Conservation (phyloP, 2,888 invertebrate species). For the Physocephala rufipes region DNA sequence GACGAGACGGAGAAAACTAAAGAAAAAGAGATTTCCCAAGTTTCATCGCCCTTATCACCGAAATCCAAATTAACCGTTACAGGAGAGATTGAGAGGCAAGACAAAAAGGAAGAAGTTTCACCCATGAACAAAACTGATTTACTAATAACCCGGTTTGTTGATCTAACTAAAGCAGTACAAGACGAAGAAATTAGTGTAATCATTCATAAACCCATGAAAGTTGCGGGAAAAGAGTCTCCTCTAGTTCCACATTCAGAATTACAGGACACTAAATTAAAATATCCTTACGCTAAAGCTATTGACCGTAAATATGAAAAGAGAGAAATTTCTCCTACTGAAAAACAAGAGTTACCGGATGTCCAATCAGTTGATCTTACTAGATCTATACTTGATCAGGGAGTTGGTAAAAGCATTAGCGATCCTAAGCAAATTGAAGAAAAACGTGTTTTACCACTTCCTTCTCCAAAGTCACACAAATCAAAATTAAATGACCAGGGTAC, state of each 20-base stretch:
- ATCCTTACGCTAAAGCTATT: no score
- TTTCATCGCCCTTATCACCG: no score
- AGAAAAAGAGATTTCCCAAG: neutral
- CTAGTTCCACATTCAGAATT: no score
- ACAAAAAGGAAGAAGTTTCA: neutral
- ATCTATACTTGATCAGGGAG: neutral
- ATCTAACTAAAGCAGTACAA: neutral
- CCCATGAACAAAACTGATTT: no score
- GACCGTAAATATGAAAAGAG: neutral
- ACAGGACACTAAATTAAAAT: no score
- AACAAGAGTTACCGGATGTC: neutral
- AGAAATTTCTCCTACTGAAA: neutral
- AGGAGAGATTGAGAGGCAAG: no score
- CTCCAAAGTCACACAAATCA: neutral
- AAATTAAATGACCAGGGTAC: no score
- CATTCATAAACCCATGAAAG: neutral
- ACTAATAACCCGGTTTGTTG: no score
- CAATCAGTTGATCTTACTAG: neutral
- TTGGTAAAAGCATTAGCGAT: neutral
- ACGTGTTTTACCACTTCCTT: neutral
- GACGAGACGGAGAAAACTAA: neutral
- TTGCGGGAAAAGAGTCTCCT: no score
- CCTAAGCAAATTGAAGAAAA: neutral
- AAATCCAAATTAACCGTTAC: no score
- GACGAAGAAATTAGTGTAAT: neutral